Percentiles rank a stretch among this genome's conserved stretches.
Evolutionary conservation across 2,888 invertebrate species (phyloP).

Genomic region (Lobophora halterata): DNA sequence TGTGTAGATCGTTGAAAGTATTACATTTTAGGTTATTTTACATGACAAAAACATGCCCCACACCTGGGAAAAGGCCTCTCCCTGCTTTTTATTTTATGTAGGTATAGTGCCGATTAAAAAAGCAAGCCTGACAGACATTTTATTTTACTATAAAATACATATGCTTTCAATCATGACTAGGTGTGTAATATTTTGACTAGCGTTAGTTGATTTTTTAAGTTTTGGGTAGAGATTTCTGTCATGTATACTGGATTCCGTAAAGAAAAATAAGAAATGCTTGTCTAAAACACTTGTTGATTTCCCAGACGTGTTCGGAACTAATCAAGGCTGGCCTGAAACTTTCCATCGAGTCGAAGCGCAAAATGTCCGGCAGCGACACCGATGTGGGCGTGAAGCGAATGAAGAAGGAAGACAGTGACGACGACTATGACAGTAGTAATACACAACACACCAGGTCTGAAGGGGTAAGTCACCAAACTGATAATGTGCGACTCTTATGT

Average conservation of each 20-base stretch:
- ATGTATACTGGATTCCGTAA: background rate
- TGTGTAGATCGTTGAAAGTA: too few species aligned
- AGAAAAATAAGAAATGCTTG: background rate
- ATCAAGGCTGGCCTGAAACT: conserved; percentile 95
- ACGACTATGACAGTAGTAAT: conserved; percentile 81
- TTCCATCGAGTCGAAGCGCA: conserved; percentile 93
- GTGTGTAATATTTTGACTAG: too few species aligned
- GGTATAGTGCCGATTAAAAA: too few species aligned
- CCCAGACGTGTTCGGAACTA: conserved; percentile 91
- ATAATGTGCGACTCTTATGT: too few species aligned
- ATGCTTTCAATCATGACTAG: too few species aligned
- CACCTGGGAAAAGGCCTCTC: too few species aligned
- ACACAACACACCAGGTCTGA: conserved; percentile 76
- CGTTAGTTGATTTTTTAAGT: too few species aligned
- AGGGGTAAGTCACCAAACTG: conserved; percentile 65
- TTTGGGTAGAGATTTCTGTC: background rate
- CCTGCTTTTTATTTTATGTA: too few species aligned
- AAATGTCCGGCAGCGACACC: conserved; percentile 84
- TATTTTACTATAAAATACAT: too few species aligned
- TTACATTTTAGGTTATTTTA: too few species aligned
- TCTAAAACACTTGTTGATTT: conserved; percentile 1
- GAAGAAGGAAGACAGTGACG: conserved; percentile 83
- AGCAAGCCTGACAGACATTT: too few species aligned
- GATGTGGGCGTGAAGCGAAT: conserved; percentile 69
- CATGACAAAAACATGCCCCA: too few species aligned